phyloP scores from a whole-genome alignment of 2,113 vertebrate species.

The Azemiops feae region DNA sequence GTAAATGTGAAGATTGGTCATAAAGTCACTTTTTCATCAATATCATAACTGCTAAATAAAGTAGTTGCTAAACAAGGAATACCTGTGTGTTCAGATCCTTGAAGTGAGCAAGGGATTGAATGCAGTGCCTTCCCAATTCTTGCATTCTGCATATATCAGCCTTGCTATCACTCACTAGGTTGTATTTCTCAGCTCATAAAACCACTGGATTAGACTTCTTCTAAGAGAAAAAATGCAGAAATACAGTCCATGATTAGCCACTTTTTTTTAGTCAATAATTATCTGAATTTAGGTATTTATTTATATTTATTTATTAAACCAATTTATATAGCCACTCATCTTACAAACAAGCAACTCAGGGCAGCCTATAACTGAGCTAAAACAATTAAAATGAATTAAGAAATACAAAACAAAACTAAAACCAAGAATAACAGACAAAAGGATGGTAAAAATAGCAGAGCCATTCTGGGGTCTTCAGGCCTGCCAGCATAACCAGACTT shows the following conservation, averaged over 20 bases:
- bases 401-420: background rate
- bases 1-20: background rate
- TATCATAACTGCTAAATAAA: background rate
- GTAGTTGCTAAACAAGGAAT: background rate
- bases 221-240: conserved; percentile 34
- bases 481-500: background rate
- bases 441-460: background rate
- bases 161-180: background rate
- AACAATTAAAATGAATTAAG: background rate
- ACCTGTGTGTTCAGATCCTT: background rate
- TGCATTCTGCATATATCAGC: background rate
- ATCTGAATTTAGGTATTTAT: conserved; percentile 25
- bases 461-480: background rate
- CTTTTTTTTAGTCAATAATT: conserved; percentile 38
- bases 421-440: background rate
- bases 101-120: background rate
- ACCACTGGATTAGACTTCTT: conserved; percentile 1
- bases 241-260: background rate
- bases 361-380: background rate
- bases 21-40: background rate
- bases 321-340: background rate
- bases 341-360: background rate
- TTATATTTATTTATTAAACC: background rate
- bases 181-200: background rate
- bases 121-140: background rate